phyloP scores from a whole-genome alignment of 2,888 invertebrate species.

The Odontomyia ornata region DNA sequence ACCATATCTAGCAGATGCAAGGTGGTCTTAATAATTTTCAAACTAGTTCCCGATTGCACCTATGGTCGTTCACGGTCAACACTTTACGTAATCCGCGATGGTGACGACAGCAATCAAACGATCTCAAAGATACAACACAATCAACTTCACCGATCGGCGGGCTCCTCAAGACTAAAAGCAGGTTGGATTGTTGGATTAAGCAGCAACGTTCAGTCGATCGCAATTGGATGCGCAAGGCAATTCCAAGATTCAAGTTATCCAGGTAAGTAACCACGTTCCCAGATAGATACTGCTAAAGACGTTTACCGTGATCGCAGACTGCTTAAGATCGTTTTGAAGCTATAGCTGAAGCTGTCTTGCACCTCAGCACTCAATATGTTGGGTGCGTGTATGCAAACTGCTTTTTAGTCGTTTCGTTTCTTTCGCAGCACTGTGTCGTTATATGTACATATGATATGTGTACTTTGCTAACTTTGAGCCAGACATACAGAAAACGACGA shows the following conservation, averaged over 20 bases:
- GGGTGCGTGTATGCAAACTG: constrained; percentile 40
- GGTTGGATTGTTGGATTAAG: constrained; percentile 5
- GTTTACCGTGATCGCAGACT: constrained; percentile 31
- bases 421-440: background rate
- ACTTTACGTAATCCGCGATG: constrained; percentile 28
- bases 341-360: background rate
- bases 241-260: constrained; percentile 26
- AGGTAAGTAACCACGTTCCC: constrained; percentile 40
- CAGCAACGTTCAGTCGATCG: constrained; percentile 1
- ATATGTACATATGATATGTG: too few relatives aligned
- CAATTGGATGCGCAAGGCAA: constrained; percentile 7
- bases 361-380: background rate
- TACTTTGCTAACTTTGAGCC: too few relatives aligned
- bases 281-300: constrained; percentile 30
- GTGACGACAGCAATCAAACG: constrained; percentile 21
- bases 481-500: background rate
- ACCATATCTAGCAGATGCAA: too few relatives aligned
- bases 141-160: constrained; percentile 40
- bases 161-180: constrained; percentile 42
- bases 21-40: background rate
- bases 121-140: background rate
- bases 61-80: background rate
- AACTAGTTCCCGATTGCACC: background rate
- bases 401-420: background rate
- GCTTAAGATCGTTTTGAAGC: background rate